Conservation (phyloP, 2,888 invertebrate genomes). For the Ormyrus nitidulus region DNA sequence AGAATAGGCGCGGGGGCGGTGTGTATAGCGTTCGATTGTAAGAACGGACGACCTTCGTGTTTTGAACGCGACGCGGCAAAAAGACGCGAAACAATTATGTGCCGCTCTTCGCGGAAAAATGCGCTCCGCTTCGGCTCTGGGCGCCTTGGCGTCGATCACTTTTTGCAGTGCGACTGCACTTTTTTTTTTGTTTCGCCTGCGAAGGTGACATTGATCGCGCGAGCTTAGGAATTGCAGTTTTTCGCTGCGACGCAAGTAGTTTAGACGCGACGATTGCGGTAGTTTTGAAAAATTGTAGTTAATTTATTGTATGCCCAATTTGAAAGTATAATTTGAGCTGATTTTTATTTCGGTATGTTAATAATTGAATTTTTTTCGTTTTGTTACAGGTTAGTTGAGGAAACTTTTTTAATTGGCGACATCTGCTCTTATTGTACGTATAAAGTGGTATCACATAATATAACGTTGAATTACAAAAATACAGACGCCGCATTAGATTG, state of each 20-base stretch:
- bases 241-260: too few species aligned
- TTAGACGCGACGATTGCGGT: too few species aligned
- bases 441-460: too few species aligned
- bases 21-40: too few species aligned
- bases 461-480: too few species aligned
- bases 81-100: conserved; percentile 6
- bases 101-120: background rate
- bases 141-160: background rate
- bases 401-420: background rate
- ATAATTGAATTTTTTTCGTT: background rate
- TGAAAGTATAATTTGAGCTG: too few species aligned
- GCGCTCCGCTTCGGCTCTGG: background rate
- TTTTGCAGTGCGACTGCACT: background rate
- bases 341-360: background rate
- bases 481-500: too few species aligned
- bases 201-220: background rate
- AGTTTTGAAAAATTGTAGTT: too few species aligned
- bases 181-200: background rate
- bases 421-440: too few species aligned
- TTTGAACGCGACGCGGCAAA: background rate
- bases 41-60: background rate
- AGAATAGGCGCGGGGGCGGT: too few species aligned
- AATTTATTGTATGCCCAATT: too few species aligned
- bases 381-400: conserved; percentile 40
- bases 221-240: too few species aligned